A percentile compares a stretch with the other conserved stretches of the same genome.
These are phyloP conservation scores for Danio aesculapii DNA, from an alignment of 2,797 vertebrate genomes.

Conservation along the genomic window DNA sequence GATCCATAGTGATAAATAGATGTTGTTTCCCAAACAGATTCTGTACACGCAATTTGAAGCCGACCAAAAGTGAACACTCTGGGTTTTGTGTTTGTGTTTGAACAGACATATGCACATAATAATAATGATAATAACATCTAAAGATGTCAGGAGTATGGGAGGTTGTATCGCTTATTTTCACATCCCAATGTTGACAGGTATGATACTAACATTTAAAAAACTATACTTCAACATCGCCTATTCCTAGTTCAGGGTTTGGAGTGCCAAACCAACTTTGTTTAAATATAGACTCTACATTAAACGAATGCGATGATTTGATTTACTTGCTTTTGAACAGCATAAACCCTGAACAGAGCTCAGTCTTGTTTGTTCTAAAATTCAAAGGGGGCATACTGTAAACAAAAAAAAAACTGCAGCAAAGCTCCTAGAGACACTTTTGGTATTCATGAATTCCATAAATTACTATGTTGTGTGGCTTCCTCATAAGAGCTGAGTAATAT, in stretches of 20 bases:
- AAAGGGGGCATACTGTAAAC: slow-evolving; percentile 22
- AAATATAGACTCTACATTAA: slow-evolving; percentile 3
- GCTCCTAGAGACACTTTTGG: slow-evolving; percentile 59
- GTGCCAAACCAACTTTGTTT: slow-evolving; percentile 2
- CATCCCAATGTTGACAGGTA: too few relatives aligned
- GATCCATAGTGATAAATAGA: too few relatives aligned
- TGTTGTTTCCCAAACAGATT: too few relatives aligned
- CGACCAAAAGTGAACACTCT: too few relatives aligned
- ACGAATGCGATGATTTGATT: slow-evolving; percentile 10
- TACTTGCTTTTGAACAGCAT: slow-evolving; percentile 35
- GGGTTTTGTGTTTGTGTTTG: too few relatives aligned
- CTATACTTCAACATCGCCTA: too few relatives aligned
- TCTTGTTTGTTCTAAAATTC: slow-evolving; percentile 61
- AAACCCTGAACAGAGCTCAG: slow-evolving; percentile 21
- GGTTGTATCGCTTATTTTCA: too few relatives aligned
- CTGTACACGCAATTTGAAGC: too few relatives aligned
- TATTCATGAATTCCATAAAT: slow-evolving; percentile 80
- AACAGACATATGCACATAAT: too few relatives aligned
- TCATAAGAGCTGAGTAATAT: slow-evolving; percentile 78
- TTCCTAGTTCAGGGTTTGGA: background rate
- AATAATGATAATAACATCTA: too few relatives aligned
- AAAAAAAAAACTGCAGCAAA: slow-evolving; percentile 40
- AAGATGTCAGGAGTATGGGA: too few relatives aligned
- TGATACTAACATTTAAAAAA: too few relatives aligned
- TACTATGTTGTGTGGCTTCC: slow-evolving; percentile 71